Conservation (phyloP, 2,888 invertebrate genomes). For the Cosmorhoe ocellata region DNA sequence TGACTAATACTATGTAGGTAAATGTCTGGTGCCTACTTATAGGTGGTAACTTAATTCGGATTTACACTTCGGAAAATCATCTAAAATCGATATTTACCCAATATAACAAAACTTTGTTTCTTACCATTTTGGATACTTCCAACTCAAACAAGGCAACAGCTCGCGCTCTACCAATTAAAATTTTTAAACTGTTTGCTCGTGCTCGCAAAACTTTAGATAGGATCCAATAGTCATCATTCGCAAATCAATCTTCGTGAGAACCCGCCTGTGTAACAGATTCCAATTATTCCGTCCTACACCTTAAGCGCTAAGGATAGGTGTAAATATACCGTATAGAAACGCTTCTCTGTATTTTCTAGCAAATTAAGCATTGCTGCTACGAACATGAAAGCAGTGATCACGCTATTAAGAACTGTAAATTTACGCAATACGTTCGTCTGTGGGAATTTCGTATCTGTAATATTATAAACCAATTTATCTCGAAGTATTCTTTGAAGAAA, state of each 20-base stretch:
- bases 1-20: no score
- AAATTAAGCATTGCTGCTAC: no score
- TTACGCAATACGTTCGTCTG: not conserved
- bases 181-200: slow-evolving; percentile 18
- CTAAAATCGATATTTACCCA: no score
- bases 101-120: no score
- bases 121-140: no score
- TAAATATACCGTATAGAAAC: slow-evolving; percentile 2
- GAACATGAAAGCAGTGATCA: no score
- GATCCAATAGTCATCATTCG: slow-evolving; percentile 22
- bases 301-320: not conserved
- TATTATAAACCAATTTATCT: slow-evolving; percentile 19
- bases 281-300: slow-evolving; percentile 33
- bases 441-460: slow-evolving; percentile 6
- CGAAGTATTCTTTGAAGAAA: slow-evolving; percentile 41
- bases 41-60: no score
- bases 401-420: not conserved
- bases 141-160: not conserved
- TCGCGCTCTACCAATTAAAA: slow-evolving; percentile 17
- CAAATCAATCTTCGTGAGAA: slow-evolving; percentile 30
- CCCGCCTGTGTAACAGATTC: slow-evolving; percentile 28
- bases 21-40: no score
- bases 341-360: not conserved
- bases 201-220: slow-evolving; percentile 17
- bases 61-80: no score